Base-by-base conservation (phyloP, 2,888 invertebrate species). In the Sarcophaga subvicina region DNA sequence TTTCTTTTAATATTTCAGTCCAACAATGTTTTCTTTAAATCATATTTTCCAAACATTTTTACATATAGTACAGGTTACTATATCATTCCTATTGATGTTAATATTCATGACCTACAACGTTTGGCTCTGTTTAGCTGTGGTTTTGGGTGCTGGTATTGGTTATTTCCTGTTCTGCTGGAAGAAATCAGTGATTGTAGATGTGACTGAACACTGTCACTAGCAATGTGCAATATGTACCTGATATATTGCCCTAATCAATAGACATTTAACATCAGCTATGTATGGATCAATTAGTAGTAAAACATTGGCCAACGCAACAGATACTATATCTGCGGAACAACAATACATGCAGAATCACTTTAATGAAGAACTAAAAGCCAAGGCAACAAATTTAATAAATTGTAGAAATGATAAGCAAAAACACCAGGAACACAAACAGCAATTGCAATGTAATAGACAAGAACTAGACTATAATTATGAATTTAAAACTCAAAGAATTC, bases 81-180 rank as follows among this genome's bases (percentile, higher is more conserved):
- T 98, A 88, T 98, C 98, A 89, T 98, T 99, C 94, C 96, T 98
- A 94, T 95, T 99, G 73, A 99, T 99, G 99, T 94, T 99, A 93
- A 97, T 98, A 90, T 98, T 99, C 93, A 99, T 99, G 99, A 98
- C 98, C 1, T 99, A 98, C 95, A 99, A 99, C 92, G 96, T 96
- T 22, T 99, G 98, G 98, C 95, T 99, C 84, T 98, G 98, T 93
- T 93, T 97, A 71, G 97, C 98, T 0, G 97, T 98, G 1, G 96
- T 98, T 1, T 92, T 97, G 12, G 99, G 99, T 64, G 97, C 98
- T 2, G 98, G 97, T 1, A 95, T 96, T 14, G 99, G 99, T 27
- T 99, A 98, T 94, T 99, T 99, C 94, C 94, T 98, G 64, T 99
- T 99, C 92, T 98, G 98, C 80, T 98, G 98, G 98, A 97, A 97